These are phyloP conservation scores for Lepus timidus DNA, from an alignment of 2,113 vertebrate species.

Conservation along the genomic window DNA sequence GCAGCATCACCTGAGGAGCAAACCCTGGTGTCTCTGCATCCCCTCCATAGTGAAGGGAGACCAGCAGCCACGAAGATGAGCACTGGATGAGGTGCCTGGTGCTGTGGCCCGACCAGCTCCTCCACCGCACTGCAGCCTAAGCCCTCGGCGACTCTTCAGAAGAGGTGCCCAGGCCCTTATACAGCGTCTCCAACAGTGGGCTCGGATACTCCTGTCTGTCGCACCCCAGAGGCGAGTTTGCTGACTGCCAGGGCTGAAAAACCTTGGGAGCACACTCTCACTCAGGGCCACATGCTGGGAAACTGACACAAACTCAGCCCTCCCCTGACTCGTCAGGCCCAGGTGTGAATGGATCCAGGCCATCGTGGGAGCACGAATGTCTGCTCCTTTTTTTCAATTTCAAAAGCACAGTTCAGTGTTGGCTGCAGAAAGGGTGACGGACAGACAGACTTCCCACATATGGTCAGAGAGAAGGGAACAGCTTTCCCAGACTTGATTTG, in stretches of 20 bases:
- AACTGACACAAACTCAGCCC: not conserved
- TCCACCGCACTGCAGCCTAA: too few species aligned
- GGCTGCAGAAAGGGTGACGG: too few species aligned
- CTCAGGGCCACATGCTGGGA: not conserved
- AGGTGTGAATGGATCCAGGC: not conserved
- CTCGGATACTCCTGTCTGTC: too few species aligned
- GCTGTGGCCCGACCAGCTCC: not conserved
- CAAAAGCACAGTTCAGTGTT: not conserved
- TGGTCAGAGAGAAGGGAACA: rapidly evolving
- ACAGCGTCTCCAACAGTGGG: not conserved
- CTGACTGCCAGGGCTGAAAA: not conserved
- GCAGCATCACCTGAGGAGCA: not conserved
- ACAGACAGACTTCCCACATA: not conserved
- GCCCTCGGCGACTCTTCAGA: not conserved
- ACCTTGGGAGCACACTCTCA: too few species aligned
- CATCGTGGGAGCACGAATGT: rapidly evolving
- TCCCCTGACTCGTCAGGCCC: not conserved
- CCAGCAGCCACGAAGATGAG: not conserved
- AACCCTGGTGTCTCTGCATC: not conserved
- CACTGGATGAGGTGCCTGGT: rapidly evolving
- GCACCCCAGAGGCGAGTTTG: not conserved
- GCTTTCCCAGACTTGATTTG: too few species aligned
- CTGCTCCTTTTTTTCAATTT: not conserved
- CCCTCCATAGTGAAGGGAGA: not conserved
- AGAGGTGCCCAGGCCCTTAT: not conserved